Conservation (phyloP, 2,113 vertebrate genomes). For the Maylandia zebra region DNA sequence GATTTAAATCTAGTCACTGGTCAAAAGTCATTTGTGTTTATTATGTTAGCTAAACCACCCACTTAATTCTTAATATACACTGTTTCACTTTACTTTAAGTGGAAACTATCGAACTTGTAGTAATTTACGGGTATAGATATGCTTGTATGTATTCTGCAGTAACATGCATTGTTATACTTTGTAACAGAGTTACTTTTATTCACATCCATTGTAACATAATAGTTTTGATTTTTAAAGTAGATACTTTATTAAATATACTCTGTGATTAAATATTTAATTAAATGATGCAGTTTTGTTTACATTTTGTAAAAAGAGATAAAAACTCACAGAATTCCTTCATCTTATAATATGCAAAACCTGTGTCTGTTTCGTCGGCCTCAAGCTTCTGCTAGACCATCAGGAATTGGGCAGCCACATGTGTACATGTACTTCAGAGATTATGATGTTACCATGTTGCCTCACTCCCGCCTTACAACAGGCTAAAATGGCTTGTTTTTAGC, state of each 20-base stretch:
- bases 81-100: background rate
- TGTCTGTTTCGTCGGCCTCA: background rate
- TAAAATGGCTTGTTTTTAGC: background rate
- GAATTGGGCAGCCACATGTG: background rate
- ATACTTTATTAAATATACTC: background rate
- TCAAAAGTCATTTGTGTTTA: background rate
- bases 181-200: background rate
- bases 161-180: background rate
- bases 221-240: background rate
- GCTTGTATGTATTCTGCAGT: background rate
- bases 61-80: background rate
- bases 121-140: background rate
- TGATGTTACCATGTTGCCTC: background rate
- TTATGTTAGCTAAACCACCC: background rate
- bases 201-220: background rate
- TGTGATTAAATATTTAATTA: background rate
- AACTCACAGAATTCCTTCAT: background rate
- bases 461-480: background rate
- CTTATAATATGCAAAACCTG: background rate
- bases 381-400: background rate
- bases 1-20: background rate
- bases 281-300: background rate
- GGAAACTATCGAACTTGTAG: background rate
- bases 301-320: background rate
- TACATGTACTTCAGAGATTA: background rate